Conservation (phyloP, 2,113 vertebrate species). For the Thalassoma bifasciatum region DNA sequence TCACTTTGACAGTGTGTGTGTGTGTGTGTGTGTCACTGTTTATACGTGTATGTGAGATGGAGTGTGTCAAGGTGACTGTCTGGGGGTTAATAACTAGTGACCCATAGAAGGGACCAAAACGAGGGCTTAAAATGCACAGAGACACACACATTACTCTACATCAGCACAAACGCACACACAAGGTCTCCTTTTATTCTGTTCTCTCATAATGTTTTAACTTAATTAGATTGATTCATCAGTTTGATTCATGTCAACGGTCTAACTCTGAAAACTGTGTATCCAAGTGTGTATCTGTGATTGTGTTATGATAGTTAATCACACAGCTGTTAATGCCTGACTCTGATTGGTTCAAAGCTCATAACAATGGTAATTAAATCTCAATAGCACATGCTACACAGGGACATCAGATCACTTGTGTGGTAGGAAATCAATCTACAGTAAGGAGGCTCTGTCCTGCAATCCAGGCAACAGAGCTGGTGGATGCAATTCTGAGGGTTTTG, state of each 20-base stretch:
- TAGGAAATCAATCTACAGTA: no score
- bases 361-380: no score
- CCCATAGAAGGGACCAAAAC: conserved; percentile 57
- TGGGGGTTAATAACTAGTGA: conserved; percentile 78
- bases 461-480: no score
- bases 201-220: background rate
- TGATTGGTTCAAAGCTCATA: no score
- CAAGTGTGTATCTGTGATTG: background rate
- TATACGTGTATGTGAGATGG: conserved; percentile 20
- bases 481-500: no score
- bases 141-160: conserved; percentile 8
- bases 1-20: conserved; percentile 14
- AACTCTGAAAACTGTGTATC: conserved; percentile 4
- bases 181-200: conserved; percentile 22
- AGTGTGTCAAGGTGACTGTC: conserved; percentile 74
- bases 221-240: conserved; percentile 41
- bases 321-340: no score
- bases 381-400: no score
- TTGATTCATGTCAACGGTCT: conserved; percentile 42
- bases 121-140: conserved; percentile 43
- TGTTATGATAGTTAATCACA: background rate
- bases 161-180: conserved; percentile 11
- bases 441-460: no score
- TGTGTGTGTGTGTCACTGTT: conserved; percentile 18
- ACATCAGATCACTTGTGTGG: no score